Evolutionary conservation across 37 sponge, comb jelly and placozoan genomes (phyloP), one percentile per base, ranked within the genome.

Genomic region (Agelas oroides): DNA sequence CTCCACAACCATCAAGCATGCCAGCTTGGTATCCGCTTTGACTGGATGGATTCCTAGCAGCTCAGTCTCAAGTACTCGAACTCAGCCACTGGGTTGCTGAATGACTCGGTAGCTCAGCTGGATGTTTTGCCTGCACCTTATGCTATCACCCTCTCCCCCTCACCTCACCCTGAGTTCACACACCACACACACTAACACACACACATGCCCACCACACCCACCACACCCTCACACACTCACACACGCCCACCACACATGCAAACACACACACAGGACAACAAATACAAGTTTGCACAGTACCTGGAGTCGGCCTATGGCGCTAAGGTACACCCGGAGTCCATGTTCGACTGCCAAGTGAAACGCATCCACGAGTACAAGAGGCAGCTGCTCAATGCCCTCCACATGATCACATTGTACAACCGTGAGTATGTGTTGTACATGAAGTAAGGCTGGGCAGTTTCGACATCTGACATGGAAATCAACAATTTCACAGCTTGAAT

Each of bases 311-410:
- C 78, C 14, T 84, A 91, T 58, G 97, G 94, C 25, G 84, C 96
- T 0, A 71, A 83, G 56, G 79, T 98, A 6, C 73, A 92, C 56
- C 84, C 85, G 12, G 82, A 88, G 38, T 92, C 95, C 53, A 89
- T 98, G 89, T 98, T 98, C 84, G 99, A 98, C 53, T 87, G 90
- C 27, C 99, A 98, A 36, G 99, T 98, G 80, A 98, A 98, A 86
- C 69, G 99, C 39, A 96, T 98, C 32, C 99, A 98, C 77, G 99
- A 98, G 90, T 98, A 98, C 92, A 98, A 98, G 94, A 68, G 99
- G 65, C 99, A 98, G 94, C 91, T 96, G 61, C 70, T 98, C 77
- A 98, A 98, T 66, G 91, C 82, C 30, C 99, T 98, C 40, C 97
- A 98, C 65, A 92, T 98, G 68, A 92, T 98, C 87, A 94, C 97